Base-by-base conservation (phyloP, 2,113 vertebrate genomes). In the Elachura formosa region DNA sequence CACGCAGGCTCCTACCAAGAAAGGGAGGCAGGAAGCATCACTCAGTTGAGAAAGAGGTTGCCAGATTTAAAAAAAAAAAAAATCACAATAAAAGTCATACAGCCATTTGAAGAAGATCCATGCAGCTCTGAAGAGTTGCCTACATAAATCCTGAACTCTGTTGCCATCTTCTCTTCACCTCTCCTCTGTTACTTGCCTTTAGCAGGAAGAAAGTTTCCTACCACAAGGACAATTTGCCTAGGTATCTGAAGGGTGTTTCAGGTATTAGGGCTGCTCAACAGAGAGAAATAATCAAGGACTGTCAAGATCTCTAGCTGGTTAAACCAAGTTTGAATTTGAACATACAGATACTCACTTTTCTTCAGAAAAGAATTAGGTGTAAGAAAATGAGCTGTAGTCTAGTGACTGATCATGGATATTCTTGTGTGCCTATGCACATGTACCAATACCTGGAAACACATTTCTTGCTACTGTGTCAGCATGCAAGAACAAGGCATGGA, bases 21-120 rank as follows among this genome's bases (percentile, higher is more conserved):
- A 84, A 72, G 58, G 66, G 84, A 91, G 90, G 80, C 96, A 97
- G 94, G 96, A 97, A 96, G 74, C 93, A 94, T 86, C 94, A 89
- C 82, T 94, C 95, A 95, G 28, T 74, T 62, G 92, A 1, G 7
- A 68, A 90, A 86, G 68, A 93, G 82, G 75, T 63, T 97, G 95
- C 95, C 94, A 97, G 78, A 94, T 61, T 56, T 0, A 7, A 41
- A 40, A 49, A 56, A 52, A 78, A 33, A 34, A 26, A 31, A 73
- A 41, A 55, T 5, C 14, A 33, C 4, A 41, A 52, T 24, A 25
- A 12, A 54, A 31, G 12, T 24, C 23, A 55, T 23, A 36, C 12
- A 73, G 74, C 15, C 31, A 48, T 82, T 77, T 3, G 3, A 85
- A 20, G 74, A 77, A 52, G 46, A 91, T 19, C 49, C 3, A 2